Evolutionary conservation across 2,888 invertebrate species (phyloP), one percentile per base, ranked within the genome.

Genomic region (Eristalinus sepulchralis): DNA sequence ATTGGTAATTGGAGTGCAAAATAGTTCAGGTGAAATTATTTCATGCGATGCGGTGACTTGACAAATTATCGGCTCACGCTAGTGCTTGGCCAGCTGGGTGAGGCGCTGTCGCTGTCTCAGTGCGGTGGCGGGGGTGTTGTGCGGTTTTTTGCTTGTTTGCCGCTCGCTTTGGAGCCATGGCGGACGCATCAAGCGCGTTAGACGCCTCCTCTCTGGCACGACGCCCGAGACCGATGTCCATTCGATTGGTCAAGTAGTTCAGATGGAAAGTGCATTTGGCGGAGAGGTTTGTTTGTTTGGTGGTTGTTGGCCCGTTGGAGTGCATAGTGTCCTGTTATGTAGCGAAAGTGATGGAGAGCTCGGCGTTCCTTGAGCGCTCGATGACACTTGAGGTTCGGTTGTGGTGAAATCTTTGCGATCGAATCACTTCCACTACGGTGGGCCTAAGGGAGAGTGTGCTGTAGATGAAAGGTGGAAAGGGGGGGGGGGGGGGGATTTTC

Each of bases 1-100:
- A 85, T 82, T 70, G 82, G 68, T 85, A 85, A 85, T 81, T 85
- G 85, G 85, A 85, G 85, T 85, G 85, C 70, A 85, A 85, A 85
- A 85, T 85, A 85, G 85, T 81, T 85, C 77, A 81, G 82, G 82
- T 82, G 85, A 85, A 85, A 85, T 82, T 85, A 68, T 76, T 85
- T 36, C 63, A 55, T 71, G 47, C 10, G 36, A 31, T 59, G 79
- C 80, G 80, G 34, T 84, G 84, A 67, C 76, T 71, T 75, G 80
- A 73, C 60, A 78, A 68, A 78, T 78, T 70, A 78, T 78, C 31
- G 67, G 24, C 55, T 57, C 24, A 36, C 39, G 66, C n/a, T 64
- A 55, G 36, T 66, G 63, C 73, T 68, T 80, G 80, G 75, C 75
- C 83, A 79, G 64, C 79, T 78, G 68, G 60, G 53, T 57, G 6